Percentiles rank a stretch among this genome's conserved stretches.
phyloP scores from a whole-genome alignment of 2,797 vertebrate species.

The Anas capensis region DNA sequence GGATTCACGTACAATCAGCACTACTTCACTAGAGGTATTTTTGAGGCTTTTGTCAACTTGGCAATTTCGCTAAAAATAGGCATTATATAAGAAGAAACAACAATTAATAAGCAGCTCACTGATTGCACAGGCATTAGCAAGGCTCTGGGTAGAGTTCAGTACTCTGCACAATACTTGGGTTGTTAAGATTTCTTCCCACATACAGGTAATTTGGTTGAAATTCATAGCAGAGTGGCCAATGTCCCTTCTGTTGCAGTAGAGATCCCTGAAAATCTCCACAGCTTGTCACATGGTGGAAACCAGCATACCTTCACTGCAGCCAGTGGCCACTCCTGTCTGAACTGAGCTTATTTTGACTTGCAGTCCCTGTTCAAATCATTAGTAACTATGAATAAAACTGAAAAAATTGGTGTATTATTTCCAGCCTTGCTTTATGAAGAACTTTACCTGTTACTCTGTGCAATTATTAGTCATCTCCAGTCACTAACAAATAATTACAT shows the following conservation, averaged over 20 bases:
- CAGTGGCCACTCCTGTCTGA: background rate
- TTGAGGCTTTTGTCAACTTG: background rate
- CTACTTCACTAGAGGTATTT: background rate
- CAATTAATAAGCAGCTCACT: background rate
- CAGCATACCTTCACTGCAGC: accelerated
- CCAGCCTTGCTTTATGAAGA: background rate
- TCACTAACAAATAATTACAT: background rate
- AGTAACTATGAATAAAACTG: background rate
- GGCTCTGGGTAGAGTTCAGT: background rate
- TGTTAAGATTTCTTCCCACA: background rate
- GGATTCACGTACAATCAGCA: slow-evolving; percentile 19
- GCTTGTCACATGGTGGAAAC: background rate
- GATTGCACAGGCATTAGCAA: background rate
- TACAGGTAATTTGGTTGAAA: background rate
- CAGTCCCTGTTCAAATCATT: background rate
- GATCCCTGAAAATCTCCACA: background rate
- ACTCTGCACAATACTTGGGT: background rate
- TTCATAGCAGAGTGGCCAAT: background rate
- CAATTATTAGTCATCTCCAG: background rate
- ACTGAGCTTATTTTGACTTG: background rate
- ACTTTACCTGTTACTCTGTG: background rate
- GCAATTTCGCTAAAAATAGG: background rate
- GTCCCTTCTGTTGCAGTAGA: background rate
- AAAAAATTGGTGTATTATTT: background rate
- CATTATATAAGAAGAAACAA: background rate